These are phyloP conservation scores for Amiota minor DNA, from an alignment of 2,888 invertebrate genomes.

Conservation along the genomic window DNA sequence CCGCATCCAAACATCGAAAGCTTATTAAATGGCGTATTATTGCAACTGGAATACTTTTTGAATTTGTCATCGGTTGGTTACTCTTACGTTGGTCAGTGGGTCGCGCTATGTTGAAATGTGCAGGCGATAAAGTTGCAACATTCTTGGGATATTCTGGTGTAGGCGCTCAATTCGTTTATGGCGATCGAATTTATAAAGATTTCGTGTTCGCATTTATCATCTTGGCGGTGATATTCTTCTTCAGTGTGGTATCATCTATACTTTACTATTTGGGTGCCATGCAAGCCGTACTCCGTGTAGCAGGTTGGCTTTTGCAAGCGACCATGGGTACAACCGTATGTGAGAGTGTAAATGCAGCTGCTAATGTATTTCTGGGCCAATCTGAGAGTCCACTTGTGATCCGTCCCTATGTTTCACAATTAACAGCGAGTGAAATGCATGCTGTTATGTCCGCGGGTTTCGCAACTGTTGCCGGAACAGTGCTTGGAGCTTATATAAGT, in stretches of 20 bases:
- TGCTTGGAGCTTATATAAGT: constrained; percentile 90
- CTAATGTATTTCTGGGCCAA: constrained; percentile 94
- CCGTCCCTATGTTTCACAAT: constrained; percentile 82
- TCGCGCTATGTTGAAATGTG: constrained; percentile 36
- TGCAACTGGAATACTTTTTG: constrained; percentile 83
- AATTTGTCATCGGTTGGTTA: constrained; percentile 87
- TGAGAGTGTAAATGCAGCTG: constrained; percentile 92
- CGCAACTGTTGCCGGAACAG: constrained; percentile 93
- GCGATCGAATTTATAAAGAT: constrained; percentile 75
- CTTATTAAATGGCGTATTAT: constrained; percentile 85
- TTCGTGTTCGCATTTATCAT: constrained; percentile 89
- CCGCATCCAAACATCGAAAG: constrained; percentile 77
- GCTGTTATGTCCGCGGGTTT: constrained; percentile 94
- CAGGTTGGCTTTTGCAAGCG: constrained; percentile 81
- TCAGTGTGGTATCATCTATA: constrained; percentile 89
- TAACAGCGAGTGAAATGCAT: constrained; percentile 92
- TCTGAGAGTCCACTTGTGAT: constrained; percentile 91
- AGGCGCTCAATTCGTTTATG: constrained; percentile 89
- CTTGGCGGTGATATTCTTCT: constrained; percentile 92
- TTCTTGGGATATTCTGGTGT: constrained; percentile 83
- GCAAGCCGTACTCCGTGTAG: constrained; percentile 76
- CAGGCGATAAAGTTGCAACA: constrained; percentile 31
- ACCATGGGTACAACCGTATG: constrained; percentile 89
- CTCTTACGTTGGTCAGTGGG: constrained; percentile 84
- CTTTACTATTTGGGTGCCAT: constrained; percentile 90